Conservation (phyloP, 2,888 invertebrate genomes). For the Apamea monoglypha region DNA sequence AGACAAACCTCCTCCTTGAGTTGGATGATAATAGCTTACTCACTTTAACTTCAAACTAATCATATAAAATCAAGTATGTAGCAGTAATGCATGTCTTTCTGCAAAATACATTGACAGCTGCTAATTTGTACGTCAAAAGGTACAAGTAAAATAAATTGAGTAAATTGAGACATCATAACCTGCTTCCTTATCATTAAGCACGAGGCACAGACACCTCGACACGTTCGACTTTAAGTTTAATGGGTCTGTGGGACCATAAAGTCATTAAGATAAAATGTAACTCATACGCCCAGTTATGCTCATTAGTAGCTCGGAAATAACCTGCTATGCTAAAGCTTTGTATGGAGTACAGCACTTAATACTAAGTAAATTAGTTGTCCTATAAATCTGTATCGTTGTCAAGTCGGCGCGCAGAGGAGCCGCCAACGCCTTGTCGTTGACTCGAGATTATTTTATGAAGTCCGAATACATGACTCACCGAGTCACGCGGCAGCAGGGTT, state of each 20-base stretch:
- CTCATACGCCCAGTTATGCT: conserved; percentile 34
- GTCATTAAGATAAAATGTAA: conserved; percentile 59
- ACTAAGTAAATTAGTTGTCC: conserved; percentile 68
- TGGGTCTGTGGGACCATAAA: conserved; percentile 45
- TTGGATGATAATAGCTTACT: neutral
- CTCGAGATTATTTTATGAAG: conserved; percentile 64
- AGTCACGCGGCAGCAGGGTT: conserved; percentile 54
- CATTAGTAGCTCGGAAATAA: conserved; percentile 37
- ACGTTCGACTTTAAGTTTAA: conserved; percentile 42
- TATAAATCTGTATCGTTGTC: conserved; percentile 75
- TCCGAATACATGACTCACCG: conserved; percentile 61
- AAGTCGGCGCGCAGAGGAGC: conserved; percentile 43
- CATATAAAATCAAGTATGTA: neutral
- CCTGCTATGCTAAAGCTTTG: conserved; percentile 30
- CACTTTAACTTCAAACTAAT: neutral
- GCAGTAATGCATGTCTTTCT: neutral
- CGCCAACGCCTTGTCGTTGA: conserved; percentile 57
- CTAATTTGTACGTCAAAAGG: conserved; percentile 26
- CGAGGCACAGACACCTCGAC: conserved; percentile 21
- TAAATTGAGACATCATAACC: conserved; percentile 45
- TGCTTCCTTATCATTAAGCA: conserved; percentile 42
- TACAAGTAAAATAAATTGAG: conserved; percentile 6
- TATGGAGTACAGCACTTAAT: conserved; percentile 38
- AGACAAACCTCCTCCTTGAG: conserved; percentile 19
- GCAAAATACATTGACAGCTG: conserved; percentile 12